These are phyloP conservation scores for Glossophaga mutica DNA, from an alignment of 2,797 vertebrate genomes.

Conservation along the genomic window DNA sequence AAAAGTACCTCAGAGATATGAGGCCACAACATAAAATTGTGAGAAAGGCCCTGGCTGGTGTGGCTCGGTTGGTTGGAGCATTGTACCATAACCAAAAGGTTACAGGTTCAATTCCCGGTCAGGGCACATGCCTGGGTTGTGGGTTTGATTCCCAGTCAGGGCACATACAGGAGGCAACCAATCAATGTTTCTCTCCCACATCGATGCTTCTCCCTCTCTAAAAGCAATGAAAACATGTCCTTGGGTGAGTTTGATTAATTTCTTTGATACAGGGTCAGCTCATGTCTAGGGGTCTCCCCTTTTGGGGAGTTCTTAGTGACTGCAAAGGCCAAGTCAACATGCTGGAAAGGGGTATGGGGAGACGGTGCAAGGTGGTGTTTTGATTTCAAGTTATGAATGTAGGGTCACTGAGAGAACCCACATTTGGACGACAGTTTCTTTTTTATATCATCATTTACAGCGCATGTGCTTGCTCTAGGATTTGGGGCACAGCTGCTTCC, in stretches of 20 bases:
- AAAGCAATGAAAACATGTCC: not conserved
- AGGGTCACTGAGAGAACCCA: not conserved
- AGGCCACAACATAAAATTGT: not conserved
- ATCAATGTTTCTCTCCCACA: not conserved
- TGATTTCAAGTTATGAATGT: not conserved
- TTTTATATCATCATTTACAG: not conserved
- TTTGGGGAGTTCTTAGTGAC: not conserved
- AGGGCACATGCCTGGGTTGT: not conserved
- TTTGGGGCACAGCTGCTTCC: not conserved
- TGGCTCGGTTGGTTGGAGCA: not conserved
- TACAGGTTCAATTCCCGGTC: not conserved
- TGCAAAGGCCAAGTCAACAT: not conserved
- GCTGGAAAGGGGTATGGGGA: not conserved
- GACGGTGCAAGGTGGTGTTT: not conserved
- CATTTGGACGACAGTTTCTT: not conserved
- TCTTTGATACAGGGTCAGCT: not conserved
- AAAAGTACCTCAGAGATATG: not conserved
- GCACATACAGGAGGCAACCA: not conserved
- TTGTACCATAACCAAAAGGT: not conserved
- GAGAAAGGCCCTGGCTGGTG: not conserved
- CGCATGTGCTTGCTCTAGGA: not conserved
- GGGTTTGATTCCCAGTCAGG: not conserved
- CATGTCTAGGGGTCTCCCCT: not conserved
- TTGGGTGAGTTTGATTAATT: not conserved
- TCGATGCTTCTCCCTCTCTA: not conserved